A percentile compares a stretch with the other conserved stretches of the same genome.
These are phyloP conservation scores for Loripinus fragilis DNA, from an alignment of 2,888 invertebrate species.

Conservation along the genomic window DNA sequence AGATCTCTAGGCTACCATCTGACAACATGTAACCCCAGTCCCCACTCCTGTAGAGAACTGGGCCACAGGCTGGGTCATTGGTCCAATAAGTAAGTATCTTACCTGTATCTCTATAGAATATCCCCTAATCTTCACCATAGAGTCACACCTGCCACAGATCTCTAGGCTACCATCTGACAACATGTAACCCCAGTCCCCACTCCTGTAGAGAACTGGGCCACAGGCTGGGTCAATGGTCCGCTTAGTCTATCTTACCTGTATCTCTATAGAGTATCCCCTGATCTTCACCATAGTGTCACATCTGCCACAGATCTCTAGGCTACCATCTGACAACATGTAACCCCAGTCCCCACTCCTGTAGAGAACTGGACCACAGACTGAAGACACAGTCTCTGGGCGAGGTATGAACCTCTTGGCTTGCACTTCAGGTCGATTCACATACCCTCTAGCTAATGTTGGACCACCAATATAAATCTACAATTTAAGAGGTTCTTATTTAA, in stretches of 20 bases:
- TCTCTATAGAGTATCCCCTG: slow-evolving; percentile 84
- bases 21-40: slow-evolving; percentile 84
- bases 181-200: slow-evolving; percentile 84
- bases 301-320: slow-evolving; percentile 84
- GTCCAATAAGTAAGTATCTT: too few species aligned
- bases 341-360: slow-evolving; percentile 84
- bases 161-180: slow-evolving; percentile 83
- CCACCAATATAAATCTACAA: slow-evolving; percentile 81
- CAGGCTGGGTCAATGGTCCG: too few species aligned
- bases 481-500: too few species aligned
- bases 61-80: slow-evolving; percentile 62
- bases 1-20: slow-evolving; percentile 83
- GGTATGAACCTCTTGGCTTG: slow-evolving; percentile 78
- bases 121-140: slow-evolving; percentile 84
- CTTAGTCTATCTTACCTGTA: too few species aligned
- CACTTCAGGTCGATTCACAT: slow-evolving; percentile 83
- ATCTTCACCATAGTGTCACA: slow-evolving; percentile 84
- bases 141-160: slow-evolving; percentile 84
- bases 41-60: slow-evolving; percentile 81
- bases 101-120: slow-evolving; percentile 84
- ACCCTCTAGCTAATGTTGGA: slow-evolving; percentile 82
- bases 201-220: slow-evolving; percentile 78
- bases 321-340: slow-evolving; percentile 82
- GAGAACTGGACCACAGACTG: slow-evolving; percentile 66
- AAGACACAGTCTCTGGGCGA: slow-evolving; percentile 68